Evolutionary conservation across 2,888 invertebrate genomes (phyloP).

Genomic region (Carabus problematicus): DNA sequence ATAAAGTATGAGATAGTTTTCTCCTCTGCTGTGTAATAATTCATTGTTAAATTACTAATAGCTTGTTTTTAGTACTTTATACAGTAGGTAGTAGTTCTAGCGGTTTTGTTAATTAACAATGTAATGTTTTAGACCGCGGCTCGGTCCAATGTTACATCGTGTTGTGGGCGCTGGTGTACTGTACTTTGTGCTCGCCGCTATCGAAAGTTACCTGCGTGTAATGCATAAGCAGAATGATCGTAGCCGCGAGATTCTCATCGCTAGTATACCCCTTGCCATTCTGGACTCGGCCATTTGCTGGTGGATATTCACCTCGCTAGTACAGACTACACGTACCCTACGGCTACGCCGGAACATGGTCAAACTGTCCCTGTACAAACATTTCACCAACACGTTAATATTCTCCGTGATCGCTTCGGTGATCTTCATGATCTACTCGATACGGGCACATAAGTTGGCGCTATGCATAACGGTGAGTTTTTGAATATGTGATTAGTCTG

Average conservation of each 20-base stretch:
- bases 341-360: constrained; percentile 88
- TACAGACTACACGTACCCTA: constrained; percentile 89
- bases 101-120: background rate
- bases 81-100: no score
- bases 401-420: constrained; percentile 91
- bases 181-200: constrained; percentile 84
- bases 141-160: constrained; percentile 88
- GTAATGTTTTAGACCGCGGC: constrained; percentile 71
- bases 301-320: constrained; percentile 90
- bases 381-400: constrained; percentile 93
- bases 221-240: constrained; percentile 69
- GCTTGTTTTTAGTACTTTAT: no score
- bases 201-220: constrained; percentile 85
- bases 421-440: constrained; percentile 92
- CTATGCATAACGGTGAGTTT: constrained; percentile 76
- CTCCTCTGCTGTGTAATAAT: no score
- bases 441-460: constrained; percentile 79
- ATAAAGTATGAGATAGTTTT: no score
- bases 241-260: constrained; percentile 72
- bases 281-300: constrained; percentile 89
- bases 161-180: constrained; percentile 84
- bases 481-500: background rate
- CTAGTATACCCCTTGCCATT: constrained; percentile 85
- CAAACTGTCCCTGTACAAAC: constrained; percentile 87
- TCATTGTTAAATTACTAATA: no score